Evolutionary conservation across 2,888 invertebrate genomes (phyloP).

Genomic region (Caenorhabditis sp.): DNA sequence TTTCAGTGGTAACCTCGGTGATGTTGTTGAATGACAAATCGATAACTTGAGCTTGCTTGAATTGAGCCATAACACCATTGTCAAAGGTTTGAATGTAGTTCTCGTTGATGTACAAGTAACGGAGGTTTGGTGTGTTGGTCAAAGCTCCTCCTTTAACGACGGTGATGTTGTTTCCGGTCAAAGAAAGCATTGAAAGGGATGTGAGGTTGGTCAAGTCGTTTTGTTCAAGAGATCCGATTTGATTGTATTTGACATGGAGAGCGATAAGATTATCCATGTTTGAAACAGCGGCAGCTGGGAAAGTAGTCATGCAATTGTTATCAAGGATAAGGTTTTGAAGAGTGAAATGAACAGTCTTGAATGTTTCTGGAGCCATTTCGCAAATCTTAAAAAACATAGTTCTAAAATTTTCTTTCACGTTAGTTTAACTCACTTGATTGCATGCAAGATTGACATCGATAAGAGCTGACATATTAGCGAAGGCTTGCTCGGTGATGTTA

Average conservation of each 20-base stretch:
- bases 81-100: conserved; percentile 73
- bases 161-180: conserved; percentile 69
- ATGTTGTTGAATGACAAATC: conserved; percentile 70
- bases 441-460: conserved; percentile 71
- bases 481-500: conserved; percentile 61
- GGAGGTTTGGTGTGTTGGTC: conserved; percentile 60
- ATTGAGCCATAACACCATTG: conserved; percentile 80
- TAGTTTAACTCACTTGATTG: conserved; percentile 60
- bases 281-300: conserved; percentile 64
- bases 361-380: conserved; percentile 55
- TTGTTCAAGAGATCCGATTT: conserved; percentile 59
- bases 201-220: conserved; percentile 61
- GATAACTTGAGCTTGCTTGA: conserved; percentile 64
- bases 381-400: conserved; percentile 67
- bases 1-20: conserved; percentile 57
- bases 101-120: conserved; percentile 69
- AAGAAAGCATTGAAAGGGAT: conserved; percentile 65
- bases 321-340: conserved; percentile 70
- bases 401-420: background rate
- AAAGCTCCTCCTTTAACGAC: conserved; percentile 67
- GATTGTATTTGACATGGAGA: conserved; percentile 69
- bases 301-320: conserved; percentile 64
- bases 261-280: conserved; percentile 68
- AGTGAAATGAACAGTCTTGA: conserved; percentile 57
- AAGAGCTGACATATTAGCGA: conserved; percentile 63